Evolutionary conservation across 2,113 vertebrate genomes (phyloP), one percentile per base, ranked within the genome.

Genomic region (Genyomyrus donnyi): DNA sequence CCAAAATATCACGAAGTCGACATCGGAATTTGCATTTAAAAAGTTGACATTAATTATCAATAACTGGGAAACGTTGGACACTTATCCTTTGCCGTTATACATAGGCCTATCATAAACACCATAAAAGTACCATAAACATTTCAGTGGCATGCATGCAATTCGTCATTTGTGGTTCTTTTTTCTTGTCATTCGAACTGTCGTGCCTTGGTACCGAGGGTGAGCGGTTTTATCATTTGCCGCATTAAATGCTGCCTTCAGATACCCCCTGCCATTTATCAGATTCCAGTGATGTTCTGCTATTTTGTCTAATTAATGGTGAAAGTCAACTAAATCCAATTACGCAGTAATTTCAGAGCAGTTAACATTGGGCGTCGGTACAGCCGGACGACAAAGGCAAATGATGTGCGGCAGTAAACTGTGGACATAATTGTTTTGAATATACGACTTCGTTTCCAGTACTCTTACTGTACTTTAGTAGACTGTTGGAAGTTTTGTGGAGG

Each of bases 281-380:
- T 95, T 96, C 95, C 95, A 96, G 94, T 96, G 95, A 94, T 95
- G 50, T 95, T 94, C 95, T 91, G 94, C 95, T 92, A 95, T 93
- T 94, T 93, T 96, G 95, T 95, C 94, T 96, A 96, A 96, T 96
- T 96, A 95, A 95, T 96, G 95, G 95, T 95, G 95, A 96, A 96
- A 95, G 95, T 96, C 95, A 95, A 94, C 95, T 95, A 95, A 96
- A 96, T 96, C 94, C 96, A 97, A 96, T 96, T 95, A 95, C 95
- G 94, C 95, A 95, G 95, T 95, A 95, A 96, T 95, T 96, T 96
- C 96, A 56, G 96, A 96, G 95, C 95, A 96, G 94, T 96, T 95
- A 96, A 95, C 94, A 91, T 93, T 95, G 94, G 94, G 94, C 94
- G 95, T 95, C 95, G 95, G 92, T 95, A 95, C 95, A 96, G 95